Base-by-base conservation (phyloP, 2,113 vertebrate genomes). In the Aplodontia rufa region DNA sequence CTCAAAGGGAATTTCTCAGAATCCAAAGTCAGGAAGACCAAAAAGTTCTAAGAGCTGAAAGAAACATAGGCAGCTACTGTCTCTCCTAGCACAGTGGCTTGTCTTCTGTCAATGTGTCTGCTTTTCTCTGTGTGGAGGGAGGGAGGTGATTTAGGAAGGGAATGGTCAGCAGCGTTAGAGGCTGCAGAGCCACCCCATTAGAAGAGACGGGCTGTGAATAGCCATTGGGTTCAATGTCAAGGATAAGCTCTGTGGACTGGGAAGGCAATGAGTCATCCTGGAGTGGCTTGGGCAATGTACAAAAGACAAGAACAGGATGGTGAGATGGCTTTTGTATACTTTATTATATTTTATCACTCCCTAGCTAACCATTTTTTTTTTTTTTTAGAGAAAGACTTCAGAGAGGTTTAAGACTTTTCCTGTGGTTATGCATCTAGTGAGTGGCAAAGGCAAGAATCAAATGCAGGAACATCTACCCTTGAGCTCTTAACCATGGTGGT, bases 1-100 rank as follows among this genome's bases (percentile, higher is more conserved):
- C 19, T 35, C 40, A 13, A 90, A 94, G 32, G n/a, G 85, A 90
- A 76, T 87, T 32, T 53, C 53, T 51, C 9, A 66, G 89, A 69
- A 91, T 8, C 20, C 40, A 51, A 32, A 89, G 8, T 81, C 40
- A 26, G 40, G 16, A 71, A 90, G 26, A 53, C 55, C 6, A 3
- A 60, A 74, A 75, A 75, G 58, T 72, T 93, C 69, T 9, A 72
- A 66, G 79, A 89, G 58, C 28, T 3, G 4, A 71, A 81, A 78
- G 72, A 60, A 87, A 69, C 35, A 64, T 22, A 83, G 83, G 47
- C 5, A 19, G 35, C 72, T 60, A 12, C 26, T 42, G 13, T 79
- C 49, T 69, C 17, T 64, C 1, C 0, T 32, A 28, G 16, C 49
- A 47, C 4, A 3, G 22, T 28, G 11, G 45, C 47, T 30, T 94